phyloP scores from a whole-genome alignment of 2,888 invertebrate species.

The Pseudococcus longispinus region DNA sequence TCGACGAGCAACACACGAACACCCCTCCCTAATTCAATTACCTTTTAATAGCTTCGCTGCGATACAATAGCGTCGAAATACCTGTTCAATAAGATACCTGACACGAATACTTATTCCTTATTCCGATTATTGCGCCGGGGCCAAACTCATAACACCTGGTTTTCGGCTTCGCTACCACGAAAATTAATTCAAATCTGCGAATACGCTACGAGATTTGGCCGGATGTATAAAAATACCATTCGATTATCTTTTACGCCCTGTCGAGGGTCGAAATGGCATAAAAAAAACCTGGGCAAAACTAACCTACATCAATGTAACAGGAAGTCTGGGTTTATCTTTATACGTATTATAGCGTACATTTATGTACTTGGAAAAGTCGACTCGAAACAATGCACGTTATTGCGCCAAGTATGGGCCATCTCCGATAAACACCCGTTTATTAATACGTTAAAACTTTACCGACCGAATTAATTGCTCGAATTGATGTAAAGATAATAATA shows the following conservation, averaged over 20 bases:
- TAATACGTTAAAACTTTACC: background rate
- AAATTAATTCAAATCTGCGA: background rate
- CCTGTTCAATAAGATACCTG: slow-evolving; percentile 19
- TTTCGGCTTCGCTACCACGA: background rate
- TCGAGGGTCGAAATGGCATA: background rate
- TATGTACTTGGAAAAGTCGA: too few species aligned
- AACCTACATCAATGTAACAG: background rate
- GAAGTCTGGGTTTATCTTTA: background rate
- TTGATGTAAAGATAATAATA: background rate
- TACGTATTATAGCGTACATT: too few species aligned
- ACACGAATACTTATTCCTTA: background rate
- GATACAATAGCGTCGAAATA: background rate
- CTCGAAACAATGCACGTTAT: too few species aligned
- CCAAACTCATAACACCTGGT: background rate
- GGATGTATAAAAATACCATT: too few species aligned
- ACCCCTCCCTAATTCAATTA: slow-evolving; percentile 13
- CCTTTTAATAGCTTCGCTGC: background rate
- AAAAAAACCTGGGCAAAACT: background rate
- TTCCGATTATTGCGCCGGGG: background rate
- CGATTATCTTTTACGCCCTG: background rate
- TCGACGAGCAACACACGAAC: background rate
- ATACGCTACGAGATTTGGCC: too few species aligned
- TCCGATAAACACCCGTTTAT: background rate
- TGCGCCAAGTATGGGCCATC: too few species aligned
- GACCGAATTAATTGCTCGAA: background rate